Base-by-base conservation (phyloP, 2,113 vertebrate genomes). In the Tenrec ecaudatus region DNA sequence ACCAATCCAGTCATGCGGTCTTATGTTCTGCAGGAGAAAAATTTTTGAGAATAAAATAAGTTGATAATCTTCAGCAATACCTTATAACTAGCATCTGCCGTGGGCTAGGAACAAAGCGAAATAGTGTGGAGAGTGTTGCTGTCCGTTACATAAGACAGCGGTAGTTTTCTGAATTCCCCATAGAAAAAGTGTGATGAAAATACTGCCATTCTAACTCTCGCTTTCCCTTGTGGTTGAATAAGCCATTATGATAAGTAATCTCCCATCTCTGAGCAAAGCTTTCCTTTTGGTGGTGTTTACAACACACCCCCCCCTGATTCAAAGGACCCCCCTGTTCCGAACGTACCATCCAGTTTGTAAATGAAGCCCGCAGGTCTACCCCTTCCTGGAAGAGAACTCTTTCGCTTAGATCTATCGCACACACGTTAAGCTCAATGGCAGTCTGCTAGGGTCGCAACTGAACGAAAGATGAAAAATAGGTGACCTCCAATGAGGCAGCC, bases 81-180 rank as follows among this genome's bases (percentile, higher is more conserved):
- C 84, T 76, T 40, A 68, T 75, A 73, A 78, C 38, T 82, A 27
- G 17, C 69, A 73, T 80, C 64, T 79, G 29, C 53, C 29, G 53
- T 40, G 57, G 29, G 15, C 82, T 43, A 88, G 22, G 38, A 82
- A 80, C 3, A 85, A 94, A 93, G 68, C 73, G 94, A 78, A 89
- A 82, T 11, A 40, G 2, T 40, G 8, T 43, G 78, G 93, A 87
- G 75, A 91, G 66, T 92, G 95, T 96, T 95, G 90, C 95, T 90
- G 29, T 92, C 82, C 66, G 0, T 97, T 97, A 96, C 92, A 25
- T 95, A 95, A 96, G 95, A 92, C 81, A 23, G 19, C 73, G 80
- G n/a, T 19, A n/a, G 57, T 66, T 33, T 94, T 78, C 33, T 38
- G 53, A n/a, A 83, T 85, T 91, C 79, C 93, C 93, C 60, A n/a